Percentiles rank a stretch among this genome's conserved stretches.
phyloP scores from a whole-genome alignment of 2,797 vertebrate genomes.

The Nyctibius grandis region DNA sequence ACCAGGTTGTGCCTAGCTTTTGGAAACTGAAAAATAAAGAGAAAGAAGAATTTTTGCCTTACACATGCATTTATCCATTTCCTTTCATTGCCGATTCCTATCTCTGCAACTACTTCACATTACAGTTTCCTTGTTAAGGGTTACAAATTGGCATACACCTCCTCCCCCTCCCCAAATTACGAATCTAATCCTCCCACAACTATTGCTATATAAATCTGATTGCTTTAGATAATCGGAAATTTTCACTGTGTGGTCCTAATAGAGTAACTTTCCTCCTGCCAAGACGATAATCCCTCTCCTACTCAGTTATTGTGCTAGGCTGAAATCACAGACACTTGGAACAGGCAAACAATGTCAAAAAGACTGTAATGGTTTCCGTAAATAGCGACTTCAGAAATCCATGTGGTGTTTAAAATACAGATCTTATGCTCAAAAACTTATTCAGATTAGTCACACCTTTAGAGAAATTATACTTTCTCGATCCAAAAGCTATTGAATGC shows the following conservation, averaged over 20 bases:
- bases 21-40: not conserved
- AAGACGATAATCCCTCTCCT: not conserved
- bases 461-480: not conserved
- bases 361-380: not conserved
- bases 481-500: not conserved
- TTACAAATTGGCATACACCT: not conserved
- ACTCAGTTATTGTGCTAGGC: not conserved
- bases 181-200: not conserved
- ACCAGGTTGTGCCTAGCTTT: not conserved
- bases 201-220: not conserved
- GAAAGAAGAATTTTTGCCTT: not conserved
- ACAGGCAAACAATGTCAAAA: not conserved
- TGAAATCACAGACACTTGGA: not conserved
- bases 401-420: not conserved
- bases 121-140: not conserved
- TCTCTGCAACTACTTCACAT: not conserved
- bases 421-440: not conserved
- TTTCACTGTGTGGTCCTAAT: slow-evolving; percentile 21
- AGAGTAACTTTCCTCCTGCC: not conserved
- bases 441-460: not conserved
- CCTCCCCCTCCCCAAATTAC: not conserved
- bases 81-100: not conserved
- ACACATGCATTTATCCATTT: not conserved
- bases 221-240: not conserved
- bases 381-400: not conserved